A percentile compares a stretch with the other conserved stretches of the same genome.
These are phyloP conservation scores for Erebia aethiops DNA, from an alignment of 2,888 invertebrate species.

Conservation along the genomic window DNA sequence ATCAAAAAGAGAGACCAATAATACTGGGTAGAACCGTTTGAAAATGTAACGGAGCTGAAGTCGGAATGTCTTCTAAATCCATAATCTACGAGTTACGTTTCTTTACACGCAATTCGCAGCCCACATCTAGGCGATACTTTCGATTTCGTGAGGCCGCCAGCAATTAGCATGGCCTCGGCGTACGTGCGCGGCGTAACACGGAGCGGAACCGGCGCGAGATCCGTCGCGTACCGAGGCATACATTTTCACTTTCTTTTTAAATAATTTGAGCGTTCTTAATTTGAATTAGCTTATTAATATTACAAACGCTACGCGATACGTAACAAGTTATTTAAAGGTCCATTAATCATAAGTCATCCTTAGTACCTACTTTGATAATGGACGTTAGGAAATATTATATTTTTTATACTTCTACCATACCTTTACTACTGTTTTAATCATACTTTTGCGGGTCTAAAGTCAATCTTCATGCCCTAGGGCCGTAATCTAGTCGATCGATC, in stretches of 20 bases:
- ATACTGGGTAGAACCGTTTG: background rate
- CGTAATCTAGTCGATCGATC: no score
- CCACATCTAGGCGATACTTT: constrained; percentile 68
- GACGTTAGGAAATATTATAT: no score
- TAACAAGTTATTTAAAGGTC: background rate
- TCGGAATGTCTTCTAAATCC: constrained; percentile 33
- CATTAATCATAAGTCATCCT: no score
- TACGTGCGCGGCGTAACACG: constrained; percentile 71
- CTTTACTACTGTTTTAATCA: no score
- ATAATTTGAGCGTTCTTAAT: constrained; percentile 49
- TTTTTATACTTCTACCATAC: no score
- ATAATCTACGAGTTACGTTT: constrained; percentile 58
- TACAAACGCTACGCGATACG: background rate
- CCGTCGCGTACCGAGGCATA: constrained; percentile 54
- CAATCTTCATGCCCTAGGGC: no score
- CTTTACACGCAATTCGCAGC: constrained; percentile 58
- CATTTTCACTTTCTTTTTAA: constrained; percentile 78
- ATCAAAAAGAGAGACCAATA: no score
- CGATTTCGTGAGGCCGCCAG: constrained; percentile 79
- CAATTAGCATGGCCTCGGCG: constrained; percentile 79
- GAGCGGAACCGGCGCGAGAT: constrained; percentile 69
- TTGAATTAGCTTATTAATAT: constrained; percentile 9
- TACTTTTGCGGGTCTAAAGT: no score
- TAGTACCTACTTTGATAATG: no score
- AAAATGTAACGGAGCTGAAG: constrained; percentile 19